Evolutionary conservation across 2,797 vertebrate species (phyloP).

Genomic region (Protonibea diacanthus): DNA sequence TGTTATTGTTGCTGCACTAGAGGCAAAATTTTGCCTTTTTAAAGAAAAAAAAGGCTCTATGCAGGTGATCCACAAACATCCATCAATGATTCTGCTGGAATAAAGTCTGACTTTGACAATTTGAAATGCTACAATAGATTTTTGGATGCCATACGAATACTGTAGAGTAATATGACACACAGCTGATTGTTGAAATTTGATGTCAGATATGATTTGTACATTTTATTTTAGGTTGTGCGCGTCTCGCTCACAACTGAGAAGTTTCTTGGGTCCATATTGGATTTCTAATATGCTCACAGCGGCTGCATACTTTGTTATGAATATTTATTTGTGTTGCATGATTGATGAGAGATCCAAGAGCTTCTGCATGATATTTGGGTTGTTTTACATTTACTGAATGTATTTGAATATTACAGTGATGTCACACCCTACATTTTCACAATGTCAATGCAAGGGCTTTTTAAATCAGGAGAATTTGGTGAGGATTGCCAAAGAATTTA

Average conservation of each 20-base stretch:
- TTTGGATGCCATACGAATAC: slow-evolving; percentile 14
- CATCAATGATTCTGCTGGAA: slow-evolving; percentile 6
- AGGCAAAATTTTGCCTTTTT: background rate
- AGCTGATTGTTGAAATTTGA: slow-evolving; percentile 32
- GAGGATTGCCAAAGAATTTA: slow-evolving; percentile 68
- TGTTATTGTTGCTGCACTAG: slow-evolving; percentile 22
- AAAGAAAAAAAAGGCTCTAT: slow-evolving; percentile 31
- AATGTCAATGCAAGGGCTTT: slow-evolving; percentile 74
- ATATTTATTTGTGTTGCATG: slow-evolving; percentile 72
- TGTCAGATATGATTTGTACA: slow-evolving; percentile 29
- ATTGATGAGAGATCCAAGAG: slow-evolving; percentile 53
- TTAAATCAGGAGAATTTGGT: slow-evolving; percentile 36
- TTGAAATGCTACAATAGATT: slow-evolving; percentile 10
- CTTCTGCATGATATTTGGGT: slow-evolving; percentile 63
- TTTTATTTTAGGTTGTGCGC: slow-evolving; percentile 64
- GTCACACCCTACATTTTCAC: slow-evolving; percentile 63
- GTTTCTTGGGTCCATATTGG: slow-evolving; percentile 81
- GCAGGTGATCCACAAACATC: slow-evolving; percentile 57
- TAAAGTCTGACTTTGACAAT: slow-evolving; percentile 19
- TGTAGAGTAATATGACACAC: slow-evolving; percentile 38
- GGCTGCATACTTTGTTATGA: slow-evolving; percentile 39
- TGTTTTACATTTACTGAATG: slow-evolving; percentile 72
- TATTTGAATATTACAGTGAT: slow-evolving; percentile 64
- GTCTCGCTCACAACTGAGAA: slow-evolving; percentile 61
- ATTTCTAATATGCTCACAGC: slow-evolving; percentile 53